Evolutionary conservation across 2,797 vertebrate genomes (phyloP).

Genomic region (Acanthis flammea): DNA sequence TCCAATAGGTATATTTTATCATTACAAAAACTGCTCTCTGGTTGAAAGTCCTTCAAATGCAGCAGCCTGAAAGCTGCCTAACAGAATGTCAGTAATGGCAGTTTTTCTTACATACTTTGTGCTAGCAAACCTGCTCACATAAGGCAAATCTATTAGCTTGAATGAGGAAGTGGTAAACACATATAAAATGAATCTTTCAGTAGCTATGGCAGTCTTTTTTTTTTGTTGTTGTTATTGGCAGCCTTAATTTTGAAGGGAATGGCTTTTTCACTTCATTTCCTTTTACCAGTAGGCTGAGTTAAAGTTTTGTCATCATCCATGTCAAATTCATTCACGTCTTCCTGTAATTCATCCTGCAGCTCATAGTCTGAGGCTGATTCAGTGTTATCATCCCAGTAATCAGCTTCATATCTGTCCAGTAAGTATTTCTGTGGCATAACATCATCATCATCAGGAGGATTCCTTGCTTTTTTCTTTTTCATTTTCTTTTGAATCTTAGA

Average conservation of each 20-base stretch:
- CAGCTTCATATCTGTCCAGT: slow-evolving; percentile 31
- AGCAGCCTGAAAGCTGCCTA: not conserved
- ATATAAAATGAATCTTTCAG: not conserved
- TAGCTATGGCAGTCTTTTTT: not conserved
- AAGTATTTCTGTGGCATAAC: slow-evolving; percentile 68
- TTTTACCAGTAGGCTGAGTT: not conserved
- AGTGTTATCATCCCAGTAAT: not conserved
- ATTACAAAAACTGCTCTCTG: not conserved
- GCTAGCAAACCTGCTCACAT: not conserved
- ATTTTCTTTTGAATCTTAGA: slow-evolving; percentile 64
- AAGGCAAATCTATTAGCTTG: not conserved
- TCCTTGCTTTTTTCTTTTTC: slow-evolving; percentile 59
- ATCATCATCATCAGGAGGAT: slow-evolving; percentile 7
- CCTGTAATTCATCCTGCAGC: not conserved
- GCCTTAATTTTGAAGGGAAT: not conserved
- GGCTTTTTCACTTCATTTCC: slow-evolving; percentile 1
- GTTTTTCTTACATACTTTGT: not conserved
- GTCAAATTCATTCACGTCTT: not conserved
- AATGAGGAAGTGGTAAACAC: not conserved
- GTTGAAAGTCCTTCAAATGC: not conserved
- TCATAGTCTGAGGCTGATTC: not conserved
- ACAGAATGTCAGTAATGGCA: not conserved
- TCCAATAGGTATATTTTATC: not conserved
- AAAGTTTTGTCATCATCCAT: not conserved
- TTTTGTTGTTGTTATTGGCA: not conserved